Evolutionary conservation across 2,113 vertebrate genomes (phyloP), one percentile per base, ranked within the genome.

Genomic region (Tricholaema leucomelas): DNA sequence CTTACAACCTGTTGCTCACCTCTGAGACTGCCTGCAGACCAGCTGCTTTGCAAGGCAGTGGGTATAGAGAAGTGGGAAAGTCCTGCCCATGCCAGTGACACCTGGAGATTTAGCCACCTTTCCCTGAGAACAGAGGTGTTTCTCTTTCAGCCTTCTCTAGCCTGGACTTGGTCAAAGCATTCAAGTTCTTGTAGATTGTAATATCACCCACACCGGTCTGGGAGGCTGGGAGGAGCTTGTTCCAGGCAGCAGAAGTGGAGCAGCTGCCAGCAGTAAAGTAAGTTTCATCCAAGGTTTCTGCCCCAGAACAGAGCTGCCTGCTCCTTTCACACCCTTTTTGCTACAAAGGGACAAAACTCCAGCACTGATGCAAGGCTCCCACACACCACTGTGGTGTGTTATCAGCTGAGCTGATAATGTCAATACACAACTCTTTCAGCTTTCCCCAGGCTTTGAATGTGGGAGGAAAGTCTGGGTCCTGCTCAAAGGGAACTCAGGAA

Each of bases 371-470:
- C 36, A 24, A 80, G 48, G 50, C 30, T 90, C 55, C 52, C 1
- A 1, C 0, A 0, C 25, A 25, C 14, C 12, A 8, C 77, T 27
- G 38, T 44, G 55, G 30, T 79, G 42, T 1, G 2, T 35, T 79
- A 90, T 44, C 75, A 75, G 64, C 72, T 85, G 55, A 87, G 59
- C 35, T 79, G 59, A 6, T 48, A 75, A 64, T 33, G 2, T 28
- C 17, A 33, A 10, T 3, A 18, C 42, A 15, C 30, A 76, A 56
- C 21, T 25, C 23, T 19, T 60, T 36, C n/a, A 1, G 15, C 46
- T 23, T 46, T 78, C 31, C 35, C 70, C 2, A 4, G 31, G 66
- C 75, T 60, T 13, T 69, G 67, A 85, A 38, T 0, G 0, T 10
- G 2, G 20, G 33, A 21, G 15, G 85, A 52, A 33, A 84, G 66